Evolutionary conservation across 1,140 invertebrate species (phyloP), one percentile per base, ranked within the genome.

Genomic region (Reticulitermes speratus): DNA sequence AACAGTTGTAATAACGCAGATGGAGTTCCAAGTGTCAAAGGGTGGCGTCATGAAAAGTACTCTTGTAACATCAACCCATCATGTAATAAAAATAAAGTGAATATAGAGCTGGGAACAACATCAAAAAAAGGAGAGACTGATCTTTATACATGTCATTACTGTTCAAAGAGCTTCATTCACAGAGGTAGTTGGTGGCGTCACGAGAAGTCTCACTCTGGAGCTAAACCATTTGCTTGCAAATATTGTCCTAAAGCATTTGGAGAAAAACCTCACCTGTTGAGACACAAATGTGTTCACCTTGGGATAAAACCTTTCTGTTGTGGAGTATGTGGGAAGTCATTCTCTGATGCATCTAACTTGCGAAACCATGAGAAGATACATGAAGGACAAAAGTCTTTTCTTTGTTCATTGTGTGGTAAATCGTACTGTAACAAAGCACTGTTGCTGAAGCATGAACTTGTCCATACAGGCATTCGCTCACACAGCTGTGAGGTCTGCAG

Each of bases 361-460:
- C 86, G 88, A 45, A 89, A 89, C 30, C 89, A 90, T 87, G 88
- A 88, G 75, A 87, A 89, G 44, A 88, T 87, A 9, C 89, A 90
- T 84, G 88, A 88, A 2, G 93, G 92, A 85, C 91, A 92, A 87
- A 93, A 93, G 88, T 92, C 93, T 65, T 94, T 59, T 44, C n/a
- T 52, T 25, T 86, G 86, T 44, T 52, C 82, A 11, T 5, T 55
- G 14, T 86, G 86, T 75, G 44, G 69, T 21, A 48, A 82, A n/a
- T 86, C 52, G 5, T 86, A 69, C 44, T 52, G 52, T n/a, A 45
- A 75, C 48, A 75, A 44, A 45, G 59, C 52, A 14, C n/a, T 81
- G 48, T 45, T 86, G 59, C 30, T 75, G 32, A 86, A 45, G 44
- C 85, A 86, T 44, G 69, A 86, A 81, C 23, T 69, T 30, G 69